Conservation (phyloP, 2,113 vertebrate species). For the Condylura cristata region DNA sequence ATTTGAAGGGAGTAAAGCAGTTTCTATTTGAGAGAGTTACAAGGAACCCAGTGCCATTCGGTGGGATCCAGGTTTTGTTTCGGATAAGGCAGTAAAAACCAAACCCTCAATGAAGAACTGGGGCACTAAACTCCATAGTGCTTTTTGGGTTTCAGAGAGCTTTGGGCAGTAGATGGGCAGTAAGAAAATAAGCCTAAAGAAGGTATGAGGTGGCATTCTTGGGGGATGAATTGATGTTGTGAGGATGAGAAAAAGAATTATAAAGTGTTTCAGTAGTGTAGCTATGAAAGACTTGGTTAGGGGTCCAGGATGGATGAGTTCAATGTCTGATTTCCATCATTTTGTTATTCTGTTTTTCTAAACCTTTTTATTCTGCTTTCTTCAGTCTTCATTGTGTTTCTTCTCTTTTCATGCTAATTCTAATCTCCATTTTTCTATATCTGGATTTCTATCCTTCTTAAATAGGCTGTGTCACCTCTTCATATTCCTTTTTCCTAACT, state of each 20-base stretch:
- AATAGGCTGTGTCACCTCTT: not conserved
- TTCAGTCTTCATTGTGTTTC: not conserved
- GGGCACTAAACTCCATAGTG: not conserved
- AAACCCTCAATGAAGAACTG: not conserved
- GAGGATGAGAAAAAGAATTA: conserved; percentile 26
- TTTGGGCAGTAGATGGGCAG: not conserved
- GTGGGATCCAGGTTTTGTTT: conserved; percentile 6
- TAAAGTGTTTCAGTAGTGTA: not conserved
- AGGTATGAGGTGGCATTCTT: not conserved
- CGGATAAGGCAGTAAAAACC: not conserved
- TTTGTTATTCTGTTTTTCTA: not conserved
- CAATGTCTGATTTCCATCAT: not conserved
- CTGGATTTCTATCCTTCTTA: not conserved
- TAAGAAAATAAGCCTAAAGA: not conserved
- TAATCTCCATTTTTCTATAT: not conserved
- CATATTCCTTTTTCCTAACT: not conserved
- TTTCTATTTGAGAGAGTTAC: not conserved
- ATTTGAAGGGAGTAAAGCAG: not conserved
- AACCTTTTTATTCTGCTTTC: not conserved
- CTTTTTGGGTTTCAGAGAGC: not conserved
- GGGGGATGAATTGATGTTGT: not conserved
- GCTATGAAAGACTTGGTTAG: not conserved
- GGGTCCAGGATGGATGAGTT: not conserved
- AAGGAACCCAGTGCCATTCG: conserved; percentile 6
- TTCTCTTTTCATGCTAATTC: not conserved